phyloP scores from a whole-genome alignment of 1,140 invertebrate genomes.

The Drosophila bocki region DNA sequence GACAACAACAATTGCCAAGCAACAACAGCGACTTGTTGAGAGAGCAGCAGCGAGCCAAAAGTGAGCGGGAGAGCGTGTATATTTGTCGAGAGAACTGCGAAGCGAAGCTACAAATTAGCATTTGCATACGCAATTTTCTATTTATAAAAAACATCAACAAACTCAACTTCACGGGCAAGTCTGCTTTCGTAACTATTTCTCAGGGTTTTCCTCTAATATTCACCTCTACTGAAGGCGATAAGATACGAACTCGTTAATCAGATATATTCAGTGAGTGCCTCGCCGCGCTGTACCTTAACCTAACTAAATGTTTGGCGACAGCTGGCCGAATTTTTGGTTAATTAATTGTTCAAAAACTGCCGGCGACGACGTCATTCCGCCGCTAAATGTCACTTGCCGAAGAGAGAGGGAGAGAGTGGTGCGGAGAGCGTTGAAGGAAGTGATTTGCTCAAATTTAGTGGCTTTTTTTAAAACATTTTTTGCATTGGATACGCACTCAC shows the following conservation, averaged over 20 bases:
- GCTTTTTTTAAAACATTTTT: conserved; percentile 72
- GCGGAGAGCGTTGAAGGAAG: conserved; percentile 48
- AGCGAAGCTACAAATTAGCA: conserved; percentile 63
- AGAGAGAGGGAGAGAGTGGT: conserved; percentile 10
- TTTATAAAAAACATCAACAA: conserved; percentile 79
- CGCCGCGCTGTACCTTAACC: conserved; percentile 19
- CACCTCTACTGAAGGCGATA: conserved; percentile 15
- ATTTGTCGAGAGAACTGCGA: conserved; percentile 21
- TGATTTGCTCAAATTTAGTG: conserved; percentile 53
- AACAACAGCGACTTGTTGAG: conserved; percentile 79
- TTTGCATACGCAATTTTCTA: conserved; percentile 85
- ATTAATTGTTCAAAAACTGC: conserved; percentile 64
- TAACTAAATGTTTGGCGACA: conserved; percentile 43
- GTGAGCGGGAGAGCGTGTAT: conserved; percentile 2
- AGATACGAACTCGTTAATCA: conserved; percentile 42
- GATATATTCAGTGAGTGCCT: conserved; percentile 1
- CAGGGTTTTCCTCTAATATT: conserved; percentile 16
- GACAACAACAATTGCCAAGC: conserved; percentile 72
- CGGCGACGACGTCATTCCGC: conserved; percentile 57
- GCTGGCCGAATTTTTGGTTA: conserved; percentile 43
- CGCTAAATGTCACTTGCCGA: conserved; percentile 40
- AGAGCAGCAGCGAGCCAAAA: conserved; percentile 5
- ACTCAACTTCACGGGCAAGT: conserved; percentile 29
- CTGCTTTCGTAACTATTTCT: conserved; percentile 71
- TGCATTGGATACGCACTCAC: conserved; percentile 54